A percentile compares a stretch with the other conserved stretches of the same genome.
phyloP scores from a whole-genome alignment of 2,113 vertebrate species.

The Zonotrichia leucophrys region DNA sequence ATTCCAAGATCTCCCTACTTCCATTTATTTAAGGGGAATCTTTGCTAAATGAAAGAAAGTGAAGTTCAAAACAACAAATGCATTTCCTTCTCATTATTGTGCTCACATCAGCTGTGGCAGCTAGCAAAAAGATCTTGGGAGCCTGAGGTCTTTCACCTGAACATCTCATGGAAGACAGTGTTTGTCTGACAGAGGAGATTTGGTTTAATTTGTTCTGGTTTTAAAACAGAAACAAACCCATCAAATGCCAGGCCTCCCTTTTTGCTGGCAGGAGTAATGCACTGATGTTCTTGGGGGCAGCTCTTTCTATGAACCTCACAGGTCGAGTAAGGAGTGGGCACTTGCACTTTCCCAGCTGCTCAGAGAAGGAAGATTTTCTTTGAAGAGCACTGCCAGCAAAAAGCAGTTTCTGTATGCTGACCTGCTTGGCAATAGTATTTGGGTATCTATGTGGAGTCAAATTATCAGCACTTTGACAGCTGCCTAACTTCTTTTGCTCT shows the following conservation, averaged over 20 bases:
- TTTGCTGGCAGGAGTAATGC: not conserved
- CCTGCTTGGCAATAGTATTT: not conserved
- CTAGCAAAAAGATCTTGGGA: not conserved
- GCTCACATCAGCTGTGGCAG: not conserved
- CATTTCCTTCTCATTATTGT: not conserved
- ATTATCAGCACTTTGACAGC: not conserved
- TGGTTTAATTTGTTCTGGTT: not conserved
- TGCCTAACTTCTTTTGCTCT: not conserved
- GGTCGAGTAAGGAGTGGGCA: not conserved
- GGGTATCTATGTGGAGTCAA: not conserved
- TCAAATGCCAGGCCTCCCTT: not conserved
- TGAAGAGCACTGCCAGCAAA: not conserved
- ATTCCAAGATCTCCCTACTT: conserved; percentile 66
- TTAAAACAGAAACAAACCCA: not conserved
- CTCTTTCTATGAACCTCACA: not conserved
- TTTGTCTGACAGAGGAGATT: not conserved
- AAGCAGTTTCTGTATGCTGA: not conserved
- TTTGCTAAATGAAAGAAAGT: not conserved
- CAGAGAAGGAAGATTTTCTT: not conserved
- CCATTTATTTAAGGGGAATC: conserved; percentile 42
- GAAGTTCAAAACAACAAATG: not conserved
- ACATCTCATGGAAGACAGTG: not conserved
- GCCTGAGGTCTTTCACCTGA: not conserved
- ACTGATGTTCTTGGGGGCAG: not conserved
- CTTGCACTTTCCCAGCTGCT: not conserved